Base-by-base conservation (phyloP, 2,797 vertebrate species). In the Siniperca scherzeri region DNA sequence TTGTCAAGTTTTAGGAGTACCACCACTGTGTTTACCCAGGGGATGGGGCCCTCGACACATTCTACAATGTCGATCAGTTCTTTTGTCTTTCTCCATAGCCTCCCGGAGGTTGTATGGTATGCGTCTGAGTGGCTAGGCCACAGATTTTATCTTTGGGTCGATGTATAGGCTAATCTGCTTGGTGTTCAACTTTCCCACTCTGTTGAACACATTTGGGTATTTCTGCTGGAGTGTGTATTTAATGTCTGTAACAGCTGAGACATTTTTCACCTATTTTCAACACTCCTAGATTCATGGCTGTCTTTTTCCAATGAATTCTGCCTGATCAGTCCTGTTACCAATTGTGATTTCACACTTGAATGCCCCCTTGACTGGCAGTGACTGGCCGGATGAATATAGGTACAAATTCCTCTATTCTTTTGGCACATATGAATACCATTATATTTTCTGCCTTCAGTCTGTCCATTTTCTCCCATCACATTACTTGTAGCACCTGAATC, bases 151-250 rank as follows among this genome's bases (percentile, higher is more conserved):
- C 4, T 70, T 38, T 27, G 5, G 71, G 17, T 66, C 21, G 6
- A 76, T 73, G 73, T 64, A 52, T 19, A 88, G 7, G 5, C 46
- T 77, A 3, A 82, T 56, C 25, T 77, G 79, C 36, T 73, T 68
- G 1, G 78, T 86, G 40, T 80, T 85, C 3, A 81, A 7, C 16
- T 71, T 83, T 30, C 55, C 61, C 3, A 85, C 68, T 44, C 80
- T 62, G 1, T 44, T 22, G 21, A 56, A 75, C 8, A 66, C 50
- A 7, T 62, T 17, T 10, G 66, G 65, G 10, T 81, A 84, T 3
- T 84, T 68, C 27, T 70, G 40, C 38, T 80, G 52, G 17, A 82
- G 66, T 55, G 62, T n/a, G 2, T 59, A 7, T 21, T 67, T 77
- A 8, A 71, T 27, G 16, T 84, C 68, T 67, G 21, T 70, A 9